These are phyloP conservation scores for Micromussa lordhowensis DNA, from an alignment of 92 coral and sea anemone species.

Conservation along the genomic window DNA sequence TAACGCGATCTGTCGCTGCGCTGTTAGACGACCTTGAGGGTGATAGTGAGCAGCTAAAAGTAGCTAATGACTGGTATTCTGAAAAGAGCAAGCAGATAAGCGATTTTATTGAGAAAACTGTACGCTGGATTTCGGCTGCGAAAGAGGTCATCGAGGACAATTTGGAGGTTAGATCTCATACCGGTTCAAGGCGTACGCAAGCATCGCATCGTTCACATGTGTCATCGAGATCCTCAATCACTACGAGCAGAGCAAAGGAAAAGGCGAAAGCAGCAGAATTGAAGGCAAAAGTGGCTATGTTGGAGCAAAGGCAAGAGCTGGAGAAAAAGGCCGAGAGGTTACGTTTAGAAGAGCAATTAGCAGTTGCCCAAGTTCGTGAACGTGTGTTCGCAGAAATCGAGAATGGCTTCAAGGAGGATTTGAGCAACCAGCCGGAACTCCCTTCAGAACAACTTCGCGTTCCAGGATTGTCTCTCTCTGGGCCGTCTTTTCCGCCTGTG, in stretches of 20 bases:
- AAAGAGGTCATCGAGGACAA: not conserved
- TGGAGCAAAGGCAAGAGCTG: conserved; percentile 17
- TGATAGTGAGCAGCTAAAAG: not conserved
- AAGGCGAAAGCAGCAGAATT: conserved; percentile 17
- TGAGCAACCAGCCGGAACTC: not conserved
- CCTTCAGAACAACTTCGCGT: not conserved
- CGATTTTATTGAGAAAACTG: conserved; percentile 1
- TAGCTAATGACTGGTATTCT: not conserved
- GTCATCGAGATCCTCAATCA: not conserved
- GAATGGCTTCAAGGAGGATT: not conserved
- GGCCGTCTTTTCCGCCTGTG: not conserved
- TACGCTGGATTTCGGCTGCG: not conserved
- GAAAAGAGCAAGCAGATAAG: not conserved
- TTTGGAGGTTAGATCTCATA: conserved; percentile 6
- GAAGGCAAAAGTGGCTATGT: conserved; percentile 8
- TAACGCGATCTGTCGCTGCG: not conserved
- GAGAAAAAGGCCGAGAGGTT: conserved; percentile 1
- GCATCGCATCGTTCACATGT: not conserved
- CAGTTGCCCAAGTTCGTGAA: not conserved
- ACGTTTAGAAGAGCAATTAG: conserved; percentile 17
- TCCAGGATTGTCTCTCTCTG: not conserved
- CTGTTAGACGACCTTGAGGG: conserved; percentile 1
- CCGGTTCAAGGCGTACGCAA: not conserved
- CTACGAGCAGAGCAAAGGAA: conserved; percentile 2
- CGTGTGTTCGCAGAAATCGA: not conserved